A percentile compares a stretch with the other conserved stretches of the same genome.
phyloP scores from a whole-genome alignment of 1,140 invertebrate species.

The Micrasema minimum region DNA sequence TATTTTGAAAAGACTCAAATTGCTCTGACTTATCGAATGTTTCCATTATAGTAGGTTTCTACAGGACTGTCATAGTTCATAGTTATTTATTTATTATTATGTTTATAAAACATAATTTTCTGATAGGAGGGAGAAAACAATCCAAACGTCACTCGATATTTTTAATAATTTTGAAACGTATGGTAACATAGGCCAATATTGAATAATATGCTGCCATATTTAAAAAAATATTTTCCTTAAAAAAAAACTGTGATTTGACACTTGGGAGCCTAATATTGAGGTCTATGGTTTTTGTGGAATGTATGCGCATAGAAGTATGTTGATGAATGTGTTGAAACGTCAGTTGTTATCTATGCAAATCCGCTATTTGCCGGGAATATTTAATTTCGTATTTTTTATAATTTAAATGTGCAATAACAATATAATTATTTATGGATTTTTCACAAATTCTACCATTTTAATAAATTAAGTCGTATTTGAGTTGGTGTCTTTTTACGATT shows the following conservation, averaged over 20 bases:
- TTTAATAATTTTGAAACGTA: too few relatives aligned
- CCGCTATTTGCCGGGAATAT: slow-evolving; percentile 41
- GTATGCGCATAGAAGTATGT: too few relatives aligned
- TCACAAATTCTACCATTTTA: neutral
- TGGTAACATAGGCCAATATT: too few relatives aligned
- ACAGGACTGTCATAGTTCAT: slow-evolving; percentile 4
- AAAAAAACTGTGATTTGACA: too few relatives aligned
- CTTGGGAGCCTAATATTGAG: too few relatives aligned
- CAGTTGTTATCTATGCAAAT: slow-evolving; percentile 11
- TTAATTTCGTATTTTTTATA: slow-evolving; percentile 27
- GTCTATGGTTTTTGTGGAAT: too few relatives aligned
- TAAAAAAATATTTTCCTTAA: too few relatives aligned
- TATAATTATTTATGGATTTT: neutral
- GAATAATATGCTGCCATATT: too few relatives aligned
- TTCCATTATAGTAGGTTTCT: slow-evolving; percentile 3
- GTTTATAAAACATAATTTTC: slow-evolving; percentile 9
- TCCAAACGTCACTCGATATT: slow-evolving; percentile 41
- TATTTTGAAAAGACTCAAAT: slow-evolving; percentile 16
- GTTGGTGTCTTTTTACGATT: neutral
- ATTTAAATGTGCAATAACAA: slow-evolving; percentile 7
- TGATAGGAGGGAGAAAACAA: slow-evolving; percentile 18
- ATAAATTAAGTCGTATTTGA: neutral
- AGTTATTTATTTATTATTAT: too few relatives aligned
- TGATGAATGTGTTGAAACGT: too few relatives aligned
- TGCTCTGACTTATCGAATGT: slow-evolving; percentile 8